Evolutionary conservation across 2,113 vertebrate genomes (phyloP).

Genomic region (Amazona vittata): DNA sequence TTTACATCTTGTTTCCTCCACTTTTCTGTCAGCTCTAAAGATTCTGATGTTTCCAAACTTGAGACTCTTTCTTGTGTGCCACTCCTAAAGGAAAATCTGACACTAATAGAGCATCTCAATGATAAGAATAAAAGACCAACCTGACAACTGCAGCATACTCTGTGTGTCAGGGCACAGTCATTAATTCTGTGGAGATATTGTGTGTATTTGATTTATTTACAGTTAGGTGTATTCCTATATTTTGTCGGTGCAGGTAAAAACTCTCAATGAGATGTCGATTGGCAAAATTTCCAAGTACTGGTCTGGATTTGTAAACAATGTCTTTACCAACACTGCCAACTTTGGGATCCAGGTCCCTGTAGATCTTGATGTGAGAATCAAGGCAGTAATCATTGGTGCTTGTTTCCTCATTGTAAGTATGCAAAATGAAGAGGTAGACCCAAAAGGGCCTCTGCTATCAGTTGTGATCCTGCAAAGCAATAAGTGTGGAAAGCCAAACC

Average conservation of each 20-base stretch:
- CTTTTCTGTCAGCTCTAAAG: background rate
- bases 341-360: slow-evolving; percentile 94
- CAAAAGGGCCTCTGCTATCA: background rate
- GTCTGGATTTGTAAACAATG: slow-evolving; percentile 91
- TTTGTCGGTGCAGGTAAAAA: slow-evolving; percentile 80
- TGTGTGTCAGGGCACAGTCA: background rate
- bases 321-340: slow-evolving; percentile 93
- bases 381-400: slow-evolving; percentile 93
- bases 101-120: background rate
- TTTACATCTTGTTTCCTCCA: background rate
- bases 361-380: slow-evolving; percentile 94
- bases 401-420: slow-evolving; percentile 96
- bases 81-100: background rate
- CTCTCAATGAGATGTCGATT: slow-evolving; percentile 88
- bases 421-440: background rate
- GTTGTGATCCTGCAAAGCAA: background rate
- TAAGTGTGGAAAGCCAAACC: background rate
- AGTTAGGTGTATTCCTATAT: background rate
- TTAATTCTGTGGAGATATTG: slow-evolving; percentile 1
- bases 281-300: slow-evolving; percentile 98
- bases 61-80: background rate
- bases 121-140: background rate
- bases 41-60: background rate
- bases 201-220: background rate
- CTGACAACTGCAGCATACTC: background rate